Percentiles rank a stretch among this genome's conserved stretches.
These are phyloP conservation scores for Phrixothrix hirtus DNA, from an alignment of 2,888 invertebrate genomes.

Conservation along the genomic window DNA sequence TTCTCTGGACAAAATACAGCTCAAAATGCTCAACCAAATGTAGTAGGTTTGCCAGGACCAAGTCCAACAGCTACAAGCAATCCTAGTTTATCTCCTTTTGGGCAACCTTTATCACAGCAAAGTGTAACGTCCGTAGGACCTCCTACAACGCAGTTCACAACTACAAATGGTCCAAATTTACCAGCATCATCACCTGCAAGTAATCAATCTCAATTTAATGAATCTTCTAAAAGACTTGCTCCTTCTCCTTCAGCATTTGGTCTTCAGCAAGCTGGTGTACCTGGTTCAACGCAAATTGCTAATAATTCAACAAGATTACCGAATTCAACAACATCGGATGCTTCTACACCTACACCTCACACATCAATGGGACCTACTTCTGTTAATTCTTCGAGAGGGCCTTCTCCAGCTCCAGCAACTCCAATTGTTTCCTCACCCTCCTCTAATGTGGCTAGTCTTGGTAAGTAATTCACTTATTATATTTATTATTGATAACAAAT, in stretches of 20 bases:
- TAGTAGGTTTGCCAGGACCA: conserved; percentile 75
- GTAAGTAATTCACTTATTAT: no score
- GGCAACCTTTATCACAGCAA: conserved; percentile 61
- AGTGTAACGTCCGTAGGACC: conserved; percentile 40
- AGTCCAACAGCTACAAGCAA: conserved; percentile 68
- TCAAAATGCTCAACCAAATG: conserved; percentile 61
- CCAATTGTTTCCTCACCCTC: conserved; percentile 53
- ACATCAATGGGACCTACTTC: conserved; percentile 64
- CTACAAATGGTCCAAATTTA: conserved; percentile 56
- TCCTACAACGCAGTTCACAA: conserved; percentile 51
- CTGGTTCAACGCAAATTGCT: conserved; percentile 52
- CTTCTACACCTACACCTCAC: conserved; percentile 62
- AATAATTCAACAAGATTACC: conserved; percentile 48
- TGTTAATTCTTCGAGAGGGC: conserved; percentile 64
- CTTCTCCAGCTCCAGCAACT: conserved; percentile 59
- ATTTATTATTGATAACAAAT: no score
- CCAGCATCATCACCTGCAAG: conserved; percentile 55
- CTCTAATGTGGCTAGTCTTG: conserved; percentile 56
- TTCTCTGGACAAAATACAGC: conserved; percentile 52
- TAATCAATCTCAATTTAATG: conserved; percentile 58
- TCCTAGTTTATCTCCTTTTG: conserved; percentile 73
- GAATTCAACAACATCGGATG: conserved; percentile 52
- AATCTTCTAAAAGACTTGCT: conserved; percentile 63
- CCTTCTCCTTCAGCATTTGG: conserved; percentile 53
- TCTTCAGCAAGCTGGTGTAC: conserved; percentile 44